Base-by-base conservation (phyloP, 2,113 vertebrate genomes). In the Hippocampus abdominalis region DNA sequence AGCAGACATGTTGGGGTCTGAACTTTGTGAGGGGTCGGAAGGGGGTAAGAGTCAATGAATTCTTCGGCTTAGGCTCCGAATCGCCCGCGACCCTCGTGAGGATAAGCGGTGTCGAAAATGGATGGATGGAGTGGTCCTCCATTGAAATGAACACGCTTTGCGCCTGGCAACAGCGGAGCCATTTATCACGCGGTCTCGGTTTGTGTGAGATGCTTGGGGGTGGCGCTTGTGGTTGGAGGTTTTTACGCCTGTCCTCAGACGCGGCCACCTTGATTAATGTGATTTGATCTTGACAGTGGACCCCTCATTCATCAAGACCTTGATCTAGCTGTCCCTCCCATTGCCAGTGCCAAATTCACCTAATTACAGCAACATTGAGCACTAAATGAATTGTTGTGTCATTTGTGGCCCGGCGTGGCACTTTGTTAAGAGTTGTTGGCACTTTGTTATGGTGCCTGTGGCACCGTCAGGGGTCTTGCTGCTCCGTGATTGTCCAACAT, bases 201-300 rank as follows among this genome's bases (percentile, higher is more conserved):
- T 81, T 82, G 80, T 12, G 75, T 69, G 48, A 39, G 51, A 72
- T 46, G 72, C 27, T 53, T 11, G 54, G n/a, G 53, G 66, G 74
- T 73, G 81, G 42, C 10, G 72, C 27, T 61, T 32, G 63, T 8
- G 48, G 48, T 8, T 73, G 78, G 76, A 72, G 83, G 87, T 32
- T 32, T 60, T 36, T 32, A 32, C 77, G 71, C 65, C 86, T 81
- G 85, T 93, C 89, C 53, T 53, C 77, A 86, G 82, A 74, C 92
- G 91, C 88, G 86, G 90, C 92, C 87, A 89, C 89, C 72, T 84
- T 95, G 94, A 95, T 95, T 94, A 94, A 94, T 95, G 92, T 93
- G 91, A 93, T 92, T 68, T 6, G 91, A 94, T 91, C 89, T 89
- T 92, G 91, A 93, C 86, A 92, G 90, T 91, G 91, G 81, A 86